Evolutionary conservation across 2,113 vertebrate species (phyloP).

Genomic region (Coracopsis vasa): DNA sequence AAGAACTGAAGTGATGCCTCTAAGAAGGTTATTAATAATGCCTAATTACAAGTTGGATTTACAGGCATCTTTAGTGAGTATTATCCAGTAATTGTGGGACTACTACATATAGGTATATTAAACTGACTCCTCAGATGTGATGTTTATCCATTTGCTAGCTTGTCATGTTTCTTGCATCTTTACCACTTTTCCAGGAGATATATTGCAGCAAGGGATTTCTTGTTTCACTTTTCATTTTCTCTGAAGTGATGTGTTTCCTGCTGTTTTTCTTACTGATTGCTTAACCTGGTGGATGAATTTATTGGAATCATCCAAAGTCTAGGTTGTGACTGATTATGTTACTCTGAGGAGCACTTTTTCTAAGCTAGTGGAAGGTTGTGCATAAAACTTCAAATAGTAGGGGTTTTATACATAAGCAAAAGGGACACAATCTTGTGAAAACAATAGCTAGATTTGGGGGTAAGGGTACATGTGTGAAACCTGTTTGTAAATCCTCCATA

Average conservation of each 20-base stretch:
- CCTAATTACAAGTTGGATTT: not conserved
- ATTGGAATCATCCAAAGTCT: not conserved
- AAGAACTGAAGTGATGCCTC: not conserved
- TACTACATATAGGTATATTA: not conserved
- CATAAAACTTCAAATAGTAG: not conserved
- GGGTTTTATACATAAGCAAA: not conserved
- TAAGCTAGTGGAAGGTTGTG: not conserved
- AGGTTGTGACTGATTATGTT: not conserved
- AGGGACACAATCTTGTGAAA: not conserved
- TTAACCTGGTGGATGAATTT: not conserved
- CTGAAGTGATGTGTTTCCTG: not conserved
- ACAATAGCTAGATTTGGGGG: not conserved
- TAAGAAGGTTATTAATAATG: not conserved
- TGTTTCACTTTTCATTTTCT: not conserved
- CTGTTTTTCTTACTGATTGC: not conserved
- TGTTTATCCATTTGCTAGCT: not conserved
- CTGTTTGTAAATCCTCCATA: not conserved
- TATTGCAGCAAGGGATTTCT: not conserved
- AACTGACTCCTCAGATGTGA: not conserved
- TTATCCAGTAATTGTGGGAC: not conserved
- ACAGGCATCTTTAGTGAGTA: not conserved
- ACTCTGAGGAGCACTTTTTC: not conserved
- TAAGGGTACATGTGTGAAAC: not conserved
- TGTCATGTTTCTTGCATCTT: not conserved
- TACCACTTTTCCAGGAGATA: not conserved